Base-by-base conservation (phyloP, 2,797 vertebrate genomes). In the Oryzias dopingdopingensis region DNA sequence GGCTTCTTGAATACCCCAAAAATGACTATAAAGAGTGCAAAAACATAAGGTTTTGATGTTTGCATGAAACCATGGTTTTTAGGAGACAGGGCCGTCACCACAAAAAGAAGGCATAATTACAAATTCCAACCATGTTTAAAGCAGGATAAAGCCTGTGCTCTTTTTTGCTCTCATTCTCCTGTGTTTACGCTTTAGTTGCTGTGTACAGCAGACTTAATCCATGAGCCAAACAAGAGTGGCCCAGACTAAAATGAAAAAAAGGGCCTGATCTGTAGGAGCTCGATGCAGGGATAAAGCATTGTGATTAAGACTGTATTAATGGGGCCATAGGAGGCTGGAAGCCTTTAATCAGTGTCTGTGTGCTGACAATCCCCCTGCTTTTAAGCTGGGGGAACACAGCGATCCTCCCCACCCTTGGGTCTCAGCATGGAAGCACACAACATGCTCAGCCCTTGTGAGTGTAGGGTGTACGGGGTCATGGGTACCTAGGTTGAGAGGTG, bases 291-390 rank as follows among this genome's bases (percentile, higher is more conserved):
- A 92, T 92, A 89, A 92, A 91, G 87, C 89, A 88, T 89, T 91
- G 90, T 92, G 90, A 91, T 92, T 93, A 93, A 92, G 89, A 91
- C 90, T 89, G 90, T 90, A 92, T 92, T 92, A 92, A 92, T 92
- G 87, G 89, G 87, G 89, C 90, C 90, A 91, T 88, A 87, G 90
- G 86, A 92, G 86, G 83, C 84, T 92, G 91, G 91, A 92, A 90
- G 83, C 90, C 87, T 93, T 93, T 93, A 92, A 93, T 93, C 92
- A 92, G 91, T 91, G 88, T 90, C 90, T 92, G 91, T 82, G 86
- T 81, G 84, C 80, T 77, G 53, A 71, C 93, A 93, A 92, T 91
- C 91, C 90, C 77, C 84, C 72, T 82, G 81, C 87, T 85, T 91
- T 90, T 90, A 92, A 92, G 80, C 90, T 84, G 80, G 64, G 78